Base-by-base conservation (phyloP, 2,888 invertebrate genomes). In the Dolomedes plantarius region DNA sequence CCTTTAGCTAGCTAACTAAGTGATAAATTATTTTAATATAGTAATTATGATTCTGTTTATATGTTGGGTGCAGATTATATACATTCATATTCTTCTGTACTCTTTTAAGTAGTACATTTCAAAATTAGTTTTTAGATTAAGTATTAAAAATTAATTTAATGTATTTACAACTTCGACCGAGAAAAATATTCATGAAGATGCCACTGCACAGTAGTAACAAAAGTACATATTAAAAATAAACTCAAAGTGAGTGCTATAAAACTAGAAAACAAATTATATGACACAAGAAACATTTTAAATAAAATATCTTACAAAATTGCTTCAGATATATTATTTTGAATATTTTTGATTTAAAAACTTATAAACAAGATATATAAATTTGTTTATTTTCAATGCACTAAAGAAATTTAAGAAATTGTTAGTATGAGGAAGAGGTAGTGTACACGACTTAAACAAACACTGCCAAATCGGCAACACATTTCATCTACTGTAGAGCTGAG, bases 291-390 rank as follows among this genome's bases (percentile, higher is more conserved):
- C 16, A 62, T 27, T 65, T 31, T 65, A 29, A 65, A 65, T 65
- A 13, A 65, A 65, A 65, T 31, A 65, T 65, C 1, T 28, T 65
- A 65, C 65, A 65, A 65, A 29, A 31, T 11, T 65, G 65, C 16
- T 13, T 29, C 7, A 29, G n/a, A 65, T 65, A 65, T 65, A 16
- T 65, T 29, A 29, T 29, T n/a, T 65, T 31, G 13, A 3, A 1
- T 29, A 65, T 29, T 28, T 65, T 65, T 65, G 65, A 65, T 65
- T 65, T 65, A 65, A 65, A 27, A 31, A 65, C 31, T 65, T 1
- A 31, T 31, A 65, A 7, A 65, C 23, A 56, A 23, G 56, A 23
- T 56, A 56, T 23, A 56, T 56, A 56, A 23, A 46, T 46, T 23
- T 56, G 56, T 23, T 23, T 56, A 56, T 56, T 56, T 56, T 56